These are phyloP conservation scores for Cryptocheilus praepositus DNA, from an alignment of 2,888 invertebrate species.

Conservation along the genomic window DNA sequence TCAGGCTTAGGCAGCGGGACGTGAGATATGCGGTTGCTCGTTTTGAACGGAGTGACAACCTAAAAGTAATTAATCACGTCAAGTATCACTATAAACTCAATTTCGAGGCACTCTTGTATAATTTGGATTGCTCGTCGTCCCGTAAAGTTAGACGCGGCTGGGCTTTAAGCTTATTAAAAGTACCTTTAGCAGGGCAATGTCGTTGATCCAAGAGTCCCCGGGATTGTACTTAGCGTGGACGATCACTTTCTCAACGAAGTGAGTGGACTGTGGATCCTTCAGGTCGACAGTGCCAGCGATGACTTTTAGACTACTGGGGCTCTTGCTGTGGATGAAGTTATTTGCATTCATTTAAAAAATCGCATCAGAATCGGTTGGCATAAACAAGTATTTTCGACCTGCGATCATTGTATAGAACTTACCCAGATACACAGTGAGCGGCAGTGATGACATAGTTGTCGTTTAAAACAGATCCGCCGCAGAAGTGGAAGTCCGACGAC, in stretches of 20 bases:
- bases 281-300: constrained; percentile 45
- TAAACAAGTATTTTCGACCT: not conserved
- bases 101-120: constrained; percentile 1
- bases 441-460: constrained; percentile 56
- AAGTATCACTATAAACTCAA: not conserved
- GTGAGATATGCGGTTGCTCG: constrained; percentile 44
- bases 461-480: constrained; percentile 58
- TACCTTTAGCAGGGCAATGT: constrained; percentile 65
- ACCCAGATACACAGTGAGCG: constrained; percentile 54
- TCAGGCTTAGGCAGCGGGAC: constrained; percentile 73
- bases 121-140: no score
- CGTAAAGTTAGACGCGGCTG: no score
- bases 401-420: constrained; percentile 9
- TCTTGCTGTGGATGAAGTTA: not conserved
- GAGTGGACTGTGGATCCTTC: not conserved
- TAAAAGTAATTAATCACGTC: constrained; percentile 8
- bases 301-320: constrained; percentile 36
- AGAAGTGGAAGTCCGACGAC: constrained; percentile 42
- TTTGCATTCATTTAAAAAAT: no score
- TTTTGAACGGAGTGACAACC: constrained; percentile 35
- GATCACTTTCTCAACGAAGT: constrained; percentile 27
- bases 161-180: not conserved
- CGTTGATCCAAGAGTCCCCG: constrained; percentile 46
- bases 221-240: constrained; percentile 42
- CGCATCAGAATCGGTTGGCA: not conserved